phyloP scores from a whole-genome alignment of 2,888 invertebrate species.

The Agrypnus murinus region DNA sequence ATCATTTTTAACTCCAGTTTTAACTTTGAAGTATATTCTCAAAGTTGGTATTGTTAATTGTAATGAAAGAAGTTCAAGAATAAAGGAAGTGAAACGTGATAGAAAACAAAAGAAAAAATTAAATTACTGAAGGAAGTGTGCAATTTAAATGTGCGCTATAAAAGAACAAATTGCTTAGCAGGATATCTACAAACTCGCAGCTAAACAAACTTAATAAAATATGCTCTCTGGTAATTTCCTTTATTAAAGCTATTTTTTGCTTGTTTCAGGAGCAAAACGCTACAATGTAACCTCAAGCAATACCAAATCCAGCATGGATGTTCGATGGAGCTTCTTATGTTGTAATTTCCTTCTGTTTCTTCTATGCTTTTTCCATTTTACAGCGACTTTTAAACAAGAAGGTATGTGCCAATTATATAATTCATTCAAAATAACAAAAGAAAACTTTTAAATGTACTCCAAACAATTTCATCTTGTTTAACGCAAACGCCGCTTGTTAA shows the following conservation, averaged over 20 bases:
- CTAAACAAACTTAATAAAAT: conserved; percentile 52
- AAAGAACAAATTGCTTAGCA: conserved; percentile 48
- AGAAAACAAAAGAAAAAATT: conserved; percentile 45
- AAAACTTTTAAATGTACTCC: neutral
- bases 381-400: conserved; percentile 68
- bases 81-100: conserved; percentile 31
- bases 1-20: too few relatives aligned
- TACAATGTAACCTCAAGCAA: conserved; percentile 68
- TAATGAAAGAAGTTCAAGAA: conserved; percentile 18
- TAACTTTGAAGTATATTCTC: neutral
- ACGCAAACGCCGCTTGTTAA: conserved; percentile 44
- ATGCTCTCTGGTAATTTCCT: conserved; percentile 50
- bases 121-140: conserved; percentile 36
- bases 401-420: conserved; percentile 59
- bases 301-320: conserved; percentile 66
- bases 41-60: conserved; percentile 32
- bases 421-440: conserved; percentile 14
- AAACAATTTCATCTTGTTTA: conserved; percentile 14
- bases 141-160: conserved; percentile 47
- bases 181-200: conserved; percentile 48
- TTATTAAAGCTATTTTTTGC: conserved; percentile 56
- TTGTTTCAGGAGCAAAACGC: conserved; percentile 66
- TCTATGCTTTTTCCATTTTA: conserved; percentile 64
- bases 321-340: conserved; percentile 68
- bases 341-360: conserved; percentile 65